phyloP scores from a whole-genome alignment of 2,113 vertebrate genomes.

The Eurystomus gularis region DNA sequence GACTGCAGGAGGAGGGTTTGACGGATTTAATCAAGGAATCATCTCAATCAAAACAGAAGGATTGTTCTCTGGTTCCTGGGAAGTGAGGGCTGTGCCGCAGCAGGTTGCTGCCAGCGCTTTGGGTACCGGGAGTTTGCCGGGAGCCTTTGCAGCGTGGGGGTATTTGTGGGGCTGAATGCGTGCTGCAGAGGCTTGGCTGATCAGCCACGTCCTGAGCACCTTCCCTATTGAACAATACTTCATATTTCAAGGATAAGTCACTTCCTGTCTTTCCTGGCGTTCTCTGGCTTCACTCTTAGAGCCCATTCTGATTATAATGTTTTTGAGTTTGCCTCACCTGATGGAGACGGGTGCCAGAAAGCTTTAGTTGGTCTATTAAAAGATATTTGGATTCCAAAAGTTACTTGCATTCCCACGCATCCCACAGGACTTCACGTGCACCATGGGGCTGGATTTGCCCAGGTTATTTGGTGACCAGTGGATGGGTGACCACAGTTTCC shows the following conservation, averaged over 20 bases:
- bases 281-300: not conserved
- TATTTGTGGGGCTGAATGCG: not conserved
- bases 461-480: not conserved
- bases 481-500: not conserved
- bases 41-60: not conserved
- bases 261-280: constrained; percentile 30
- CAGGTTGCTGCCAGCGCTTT: not conserved
- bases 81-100: not conserved
- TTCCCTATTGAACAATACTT: constrained; percentile 42
- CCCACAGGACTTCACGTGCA: not conserved
- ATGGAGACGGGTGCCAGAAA: not conserved
- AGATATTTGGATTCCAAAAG: not conserved
- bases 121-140: not conserved
- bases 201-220: not conserved
- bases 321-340: constrained; percentile 2
- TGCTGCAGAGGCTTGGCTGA: not conserved
- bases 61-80: not conserved
- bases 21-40: not conserved
- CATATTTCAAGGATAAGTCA: constrained; percentile 57
- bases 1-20: not conserved
- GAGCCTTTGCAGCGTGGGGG: not conserved
- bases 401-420: not conserved
- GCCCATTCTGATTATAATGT: not conserved
- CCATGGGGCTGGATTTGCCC: not conserved
- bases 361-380: not conserved